A percentile compares a stretch with the other conserved stretches of the same genome.
These are phyloP conservation scores for Ciconia boyciana DNA, from an alignment of 2,113 vertebrate genomes.

Conservation along the genomic window DNA sequence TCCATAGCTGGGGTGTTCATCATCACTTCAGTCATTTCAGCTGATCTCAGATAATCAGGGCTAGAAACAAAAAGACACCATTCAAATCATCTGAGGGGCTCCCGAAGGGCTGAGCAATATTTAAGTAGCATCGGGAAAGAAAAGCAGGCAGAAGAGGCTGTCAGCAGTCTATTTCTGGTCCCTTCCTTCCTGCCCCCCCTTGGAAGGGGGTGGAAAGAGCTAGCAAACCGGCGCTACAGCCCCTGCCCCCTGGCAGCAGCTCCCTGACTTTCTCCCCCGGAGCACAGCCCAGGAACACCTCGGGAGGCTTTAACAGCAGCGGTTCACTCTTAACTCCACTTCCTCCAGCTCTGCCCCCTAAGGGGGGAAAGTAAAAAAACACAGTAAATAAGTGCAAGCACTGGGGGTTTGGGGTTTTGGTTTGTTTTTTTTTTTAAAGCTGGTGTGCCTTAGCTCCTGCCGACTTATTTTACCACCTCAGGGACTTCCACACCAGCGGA, in stretches of 20 bases:
- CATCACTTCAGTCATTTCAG: slow-evolving; percentile 97
- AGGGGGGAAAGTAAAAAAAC: neutral
- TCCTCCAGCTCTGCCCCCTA: neutral
- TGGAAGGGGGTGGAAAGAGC: neutral
- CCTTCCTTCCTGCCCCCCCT: neutral
- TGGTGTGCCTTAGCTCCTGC: neutral
- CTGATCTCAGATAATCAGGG: slow-evolving; percentile 85
- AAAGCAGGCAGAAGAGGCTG: neutral
- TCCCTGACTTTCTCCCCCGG: neutral
- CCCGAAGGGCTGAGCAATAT: neutral
- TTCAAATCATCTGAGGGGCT: neutral
- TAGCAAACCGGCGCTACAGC: neutral
- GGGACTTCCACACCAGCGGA: neutral
- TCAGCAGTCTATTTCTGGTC: neutral
- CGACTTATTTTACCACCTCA: neutral
- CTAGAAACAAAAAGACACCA: slow-evolving; percentile 69
- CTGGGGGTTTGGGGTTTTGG: too few species aligned
- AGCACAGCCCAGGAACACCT: neutral
- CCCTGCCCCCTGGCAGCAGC: neutral
- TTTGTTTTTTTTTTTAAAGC: neutral
- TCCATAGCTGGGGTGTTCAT: slow-evolving; percentile 91
- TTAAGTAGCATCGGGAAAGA: neutral
- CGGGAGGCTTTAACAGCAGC: neutral
- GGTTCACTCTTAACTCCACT: neutral
- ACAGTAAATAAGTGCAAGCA: neutral